Base-by-base conservation (phyloP, 1,140 invertebrate genomes). In the Diachasmimorpha longicaudata region DNA sequence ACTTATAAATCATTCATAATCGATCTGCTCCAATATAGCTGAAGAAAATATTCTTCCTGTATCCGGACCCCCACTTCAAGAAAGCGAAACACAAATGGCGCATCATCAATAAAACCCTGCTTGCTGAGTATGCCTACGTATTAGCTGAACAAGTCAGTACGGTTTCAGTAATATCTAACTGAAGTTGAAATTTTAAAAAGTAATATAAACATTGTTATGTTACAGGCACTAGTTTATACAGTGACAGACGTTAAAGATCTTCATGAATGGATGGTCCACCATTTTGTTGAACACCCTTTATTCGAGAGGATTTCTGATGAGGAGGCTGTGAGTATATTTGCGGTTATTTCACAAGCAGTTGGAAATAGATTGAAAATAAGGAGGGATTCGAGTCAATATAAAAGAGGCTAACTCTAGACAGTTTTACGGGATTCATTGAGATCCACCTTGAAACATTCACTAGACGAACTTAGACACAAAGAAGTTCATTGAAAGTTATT, bases 1-100 rank as follows among this genome's bases (percentile, higher is more conserved):
- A n/a, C n/a, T n/a, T n/a, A n/a, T n/a, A n/a, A n/a, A n/a, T n/a
- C 31, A 31, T 31, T 31, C 6, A 2, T 6, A 31, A 31, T 31
- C 31, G 2, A 31, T 31, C 16, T 69, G 13, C 25, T 55, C 16
- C 58, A 36, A 76, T 77, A 80, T 91, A 99, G 94, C 89, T 99
- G 14, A 93, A 94, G 77, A 99, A 99, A 90, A 98, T 99, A 93
- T 99, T 99, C 89, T 99, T 99, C 85, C 90, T 99, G n/a, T 99
- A 99, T 88, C 99, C 99, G 36, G 99, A 99, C 91, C 99, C 99
- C 44, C 99, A 99, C 91, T 99, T 99, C 87, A 99, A 99, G 88
- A 98, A 96, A 83, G 93, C 96, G 0, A 99, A 99, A 90, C 97
- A 99, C 84, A 99, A 99, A 90, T 99, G 98, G 98, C 92, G 99